Evolutionary conservation across 2,113 vertebrate genomes (phyloP).

Genomic region (Heterotis niloticus): DNA sequence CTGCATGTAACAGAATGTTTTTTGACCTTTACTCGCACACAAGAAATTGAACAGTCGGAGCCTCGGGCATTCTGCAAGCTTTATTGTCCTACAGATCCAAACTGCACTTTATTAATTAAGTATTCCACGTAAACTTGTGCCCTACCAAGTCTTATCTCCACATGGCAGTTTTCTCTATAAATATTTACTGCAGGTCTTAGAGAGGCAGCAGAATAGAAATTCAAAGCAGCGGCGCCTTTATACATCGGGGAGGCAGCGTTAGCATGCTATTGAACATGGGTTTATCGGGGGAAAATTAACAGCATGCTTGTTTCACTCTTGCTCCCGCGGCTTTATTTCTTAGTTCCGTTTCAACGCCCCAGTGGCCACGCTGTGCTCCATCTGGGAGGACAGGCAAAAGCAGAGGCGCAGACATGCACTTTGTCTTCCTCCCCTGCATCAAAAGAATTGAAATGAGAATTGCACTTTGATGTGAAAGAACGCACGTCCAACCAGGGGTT

Average conservation of each 20-base stretch:
- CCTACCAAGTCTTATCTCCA: constrained; percentile 7
- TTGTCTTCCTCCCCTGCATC: neutral
- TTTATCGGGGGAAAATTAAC: constrained; percentile 10
- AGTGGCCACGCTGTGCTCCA: neutral
- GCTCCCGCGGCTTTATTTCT: neutral
- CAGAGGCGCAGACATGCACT: too few species aligned
- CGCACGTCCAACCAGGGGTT: neutral
- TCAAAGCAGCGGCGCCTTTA: neutral
- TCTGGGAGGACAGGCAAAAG: neutral
- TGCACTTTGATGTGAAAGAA: neutral
- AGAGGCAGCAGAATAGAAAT: constrained; percentile 16
- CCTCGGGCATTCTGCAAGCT: neutral
- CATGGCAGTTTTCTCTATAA: constrained; percentile 22
- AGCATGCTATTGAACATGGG: constrained; percentile 5
- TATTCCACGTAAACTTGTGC: constrained; percentile 15
- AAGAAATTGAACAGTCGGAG: neutral
- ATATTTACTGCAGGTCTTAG: constrained; percentile 23
- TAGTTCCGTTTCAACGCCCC: constrained; percentile 8
- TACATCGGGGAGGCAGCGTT: neutral
- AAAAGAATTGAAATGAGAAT: constrained; percentile 11
- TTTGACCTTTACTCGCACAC: neutral
- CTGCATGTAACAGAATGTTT: neutral
- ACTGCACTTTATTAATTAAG: constrained; percentile 10
- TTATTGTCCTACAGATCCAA: neutral
- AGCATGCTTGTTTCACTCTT: neutral